Evolutionary conservation across 2,888 invertebrate species (phyloP), one percentile per base, ranked within the genome.

Genomic region (Mythimna vitellina): DNA sequence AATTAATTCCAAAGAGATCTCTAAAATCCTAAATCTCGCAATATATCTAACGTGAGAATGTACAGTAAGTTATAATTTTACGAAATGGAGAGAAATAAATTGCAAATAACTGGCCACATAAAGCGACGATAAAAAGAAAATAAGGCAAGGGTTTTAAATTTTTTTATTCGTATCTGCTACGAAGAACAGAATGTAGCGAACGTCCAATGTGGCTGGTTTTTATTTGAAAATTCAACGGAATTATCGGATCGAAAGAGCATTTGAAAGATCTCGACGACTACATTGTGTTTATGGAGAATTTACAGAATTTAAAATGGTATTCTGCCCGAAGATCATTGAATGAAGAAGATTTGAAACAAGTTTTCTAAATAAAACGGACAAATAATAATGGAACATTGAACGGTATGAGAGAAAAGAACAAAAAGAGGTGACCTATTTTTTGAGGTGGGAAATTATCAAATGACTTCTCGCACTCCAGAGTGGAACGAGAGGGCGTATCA

Each of bases 1-100:
- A 42, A 14, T 42, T 42, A 42, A 38, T 42, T 12, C 42, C 5
- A 42, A 42, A 12, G 42, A 42, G 12, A 42, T 42, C 42, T 38
- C 10, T 42, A 14, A 42, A 42, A 35, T 35, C 35, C 9, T 35
- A 42, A 42, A 49, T 56, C 38, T 58, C 10, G 51, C 10, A 25
- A 46, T 10, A 56, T 57, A 29, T 3, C 29, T 56, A 65, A 65
- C 64, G 6, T n/a, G 6, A 46, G 29, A 25, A 74, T 35, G 54
- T 35, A 57, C 42, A 62, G 35, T 17, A 46, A 63, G 54, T 57
- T 53, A 56, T 63, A 73, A 73, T 81, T 69, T 46, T n/a, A 56
- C 42, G 53, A 78, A 79, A 80, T 75, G 64, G 63, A 83, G 63
- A 64, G 51, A 77, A 82, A 80, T 74, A 77, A 82, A 80, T 74